Conservation (phyloP, 2,113 vertebrate genomes). For the Reinhardtius hippoglossoides region DNA sequence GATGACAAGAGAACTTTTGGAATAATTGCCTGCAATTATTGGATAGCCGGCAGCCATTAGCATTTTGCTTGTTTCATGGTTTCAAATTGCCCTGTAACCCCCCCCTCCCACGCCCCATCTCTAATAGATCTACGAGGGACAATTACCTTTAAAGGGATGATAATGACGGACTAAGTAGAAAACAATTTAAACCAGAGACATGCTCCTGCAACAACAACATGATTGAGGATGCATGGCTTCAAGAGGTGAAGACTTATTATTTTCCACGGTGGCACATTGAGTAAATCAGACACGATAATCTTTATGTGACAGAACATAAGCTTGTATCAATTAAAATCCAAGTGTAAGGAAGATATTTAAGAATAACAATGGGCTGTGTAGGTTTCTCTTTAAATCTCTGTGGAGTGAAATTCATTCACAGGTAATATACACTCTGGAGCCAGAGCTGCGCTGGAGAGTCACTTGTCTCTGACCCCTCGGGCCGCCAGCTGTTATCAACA, state of each 20-base stretch:
- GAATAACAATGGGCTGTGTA: background rate
- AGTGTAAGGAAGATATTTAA: background rate
- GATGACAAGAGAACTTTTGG: constrained; percentile 72
- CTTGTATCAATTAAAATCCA: background rate
- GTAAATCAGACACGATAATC: background rate
- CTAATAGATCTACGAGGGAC: constrained; percentile 48
- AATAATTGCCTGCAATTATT: constrained; percentile 81
- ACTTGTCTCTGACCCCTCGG: constrained; percentile 40
- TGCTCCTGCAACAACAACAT: constrained; percentile 25
- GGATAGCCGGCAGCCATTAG: constrained; percentile 68
- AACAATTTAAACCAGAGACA: constrained; percentile 34
- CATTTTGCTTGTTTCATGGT: constrained; percentile 77
- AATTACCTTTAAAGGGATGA: constrained; percentile 58
- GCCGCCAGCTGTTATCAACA: constrained; percentile 40
- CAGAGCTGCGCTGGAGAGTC: constrained; percentile 12
- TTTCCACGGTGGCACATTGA: background rate
- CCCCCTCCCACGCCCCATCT: background rate
- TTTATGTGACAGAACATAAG: background rate
- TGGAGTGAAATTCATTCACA: constrained; percentile 31
- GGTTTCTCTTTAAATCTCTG: constrained; percentile 2
- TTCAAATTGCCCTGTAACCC: constrained; percentile 53
- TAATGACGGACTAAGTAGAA: constrained; percentile 50
- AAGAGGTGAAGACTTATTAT: background rate
- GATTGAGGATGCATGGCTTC: background rate
- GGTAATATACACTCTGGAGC: constrained; percentile 30